Base-by-base conservation (phyloP, 2,113 vertebrate species). In the Protobothrops mucrosquamatus region DNA sequence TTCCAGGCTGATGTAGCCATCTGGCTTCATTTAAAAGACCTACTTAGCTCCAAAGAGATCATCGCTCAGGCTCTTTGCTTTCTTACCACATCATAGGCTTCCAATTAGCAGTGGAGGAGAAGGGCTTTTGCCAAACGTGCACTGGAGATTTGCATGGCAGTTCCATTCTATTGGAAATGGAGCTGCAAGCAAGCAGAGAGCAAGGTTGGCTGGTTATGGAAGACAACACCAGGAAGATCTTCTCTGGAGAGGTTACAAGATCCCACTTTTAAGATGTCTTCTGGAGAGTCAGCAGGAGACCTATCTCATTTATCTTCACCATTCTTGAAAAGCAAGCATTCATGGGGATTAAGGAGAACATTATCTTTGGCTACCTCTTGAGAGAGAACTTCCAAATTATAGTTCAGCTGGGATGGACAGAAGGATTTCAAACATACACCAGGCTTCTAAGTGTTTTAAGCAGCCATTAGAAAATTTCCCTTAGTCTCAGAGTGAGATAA, bases 1-100 rank as follows among this genome's bases (percentile, higher is more conserved):
- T 64, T 29, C 1, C 89, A 85, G 86, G 87, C 93, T 93, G 56
- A 94, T 88, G 93, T 92, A 93, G 43, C 96, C 97, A 95, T 96
- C 96, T 97, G 96, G 95, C 95, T 94, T 18, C 91, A 34, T 90
- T 86, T 51, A n/a, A 5, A 1, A 0, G 91, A 1, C 1, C 56
- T 91, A 92, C 92, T 94, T 89, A 55, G 1, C 85, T 24, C 88
- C 89, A 0, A 91, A 43, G 0, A 1, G 0, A 57, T 85, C 0
- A 18, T 39, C 64, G 91, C 29, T 51, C 0, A 0, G 89, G 91
- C 87, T 15, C 0, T 64, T 89, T 18, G 0, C 34, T 54, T 81
- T 69, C 12, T 88, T 18, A 46, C 9, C 24, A 8, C 3, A 1
- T 22, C 0, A 0, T 4, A 0, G 88, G 52, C 1, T 94, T 91